phyloP scores from a whole-genome alignment of 2,888 invertebrate genomes.

The Harpalus rubripes region DNA sequence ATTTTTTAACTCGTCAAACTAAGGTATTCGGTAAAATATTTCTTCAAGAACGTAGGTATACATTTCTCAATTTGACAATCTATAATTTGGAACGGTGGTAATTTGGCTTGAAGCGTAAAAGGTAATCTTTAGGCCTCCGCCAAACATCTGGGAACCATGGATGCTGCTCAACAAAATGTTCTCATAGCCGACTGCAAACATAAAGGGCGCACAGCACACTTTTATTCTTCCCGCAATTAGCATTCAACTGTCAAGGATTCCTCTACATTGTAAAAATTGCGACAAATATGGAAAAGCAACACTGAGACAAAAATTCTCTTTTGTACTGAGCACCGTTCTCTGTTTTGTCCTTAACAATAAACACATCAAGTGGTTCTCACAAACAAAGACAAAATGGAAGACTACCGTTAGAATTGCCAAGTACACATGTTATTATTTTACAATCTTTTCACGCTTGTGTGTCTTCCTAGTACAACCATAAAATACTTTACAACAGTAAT shows the following conservation, averaged over 20 bases:
- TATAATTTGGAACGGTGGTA: conserved; percentile 42
- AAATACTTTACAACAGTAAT: conserved; percentile 28
- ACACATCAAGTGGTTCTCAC: conserved; percentile 34
- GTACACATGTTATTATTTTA: conserved; percentile 47
- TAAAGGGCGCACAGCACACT: background rate
- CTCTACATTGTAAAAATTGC: conserved; percentile 15
- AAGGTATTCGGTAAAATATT: conserved; percentile 22
- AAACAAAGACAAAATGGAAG: conserved; percentile 48
- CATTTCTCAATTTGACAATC: conserved; percentile 39
- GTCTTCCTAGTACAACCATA: conserved; percentile 36
- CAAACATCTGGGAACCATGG: conserved; percentile 34
- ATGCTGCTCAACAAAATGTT: background rate
- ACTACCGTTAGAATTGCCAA: conserved; percentile 48
- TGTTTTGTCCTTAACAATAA: conserved; percentile 45
- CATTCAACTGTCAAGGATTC: conserved; percentile 29
- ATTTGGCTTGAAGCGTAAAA: conserved; percentile 19
- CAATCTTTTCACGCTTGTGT: conserved; percentile 31
- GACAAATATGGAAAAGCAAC: conserved; percentile 44
- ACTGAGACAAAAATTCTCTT: conserved; percentile 22
- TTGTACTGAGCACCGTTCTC: conserved; percentile 11
- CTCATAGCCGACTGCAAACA: background rate
- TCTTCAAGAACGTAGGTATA: background rate
- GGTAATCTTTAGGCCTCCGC: background rate
- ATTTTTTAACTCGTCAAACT: background rate
- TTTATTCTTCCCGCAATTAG: conserved; percentile 25